Conservation (phyloP, 1,140 invertebrate species). For the Pemphigus obesinymphae region DNA sequence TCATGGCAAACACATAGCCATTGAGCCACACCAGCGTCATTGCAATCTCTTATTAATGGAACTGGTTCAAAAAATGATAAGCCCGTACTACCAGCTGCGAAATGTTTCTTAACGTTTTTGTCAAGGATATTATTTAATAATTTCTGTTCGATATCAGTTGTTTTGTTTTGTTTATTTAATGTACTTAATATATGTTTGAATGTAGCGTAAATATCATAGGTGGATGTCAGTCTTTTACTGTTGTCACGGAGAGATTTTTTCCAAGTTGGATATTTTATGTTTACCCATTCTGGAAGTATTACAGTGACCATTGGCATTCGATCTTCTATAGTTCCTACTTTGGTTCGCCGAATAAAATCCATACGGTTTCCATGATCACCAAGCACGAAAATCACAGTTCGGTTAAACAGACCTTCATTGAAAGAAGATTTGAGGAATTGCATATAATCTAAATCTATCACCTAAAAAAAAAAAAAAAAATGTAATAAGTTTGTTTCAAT, state of each 20-base stretch:
- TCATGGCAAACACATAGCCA: conserved; percentile 54
- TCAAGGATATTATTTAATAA: conserved; percentile 51
- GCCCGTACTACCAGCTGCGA: conserved; percentile 39
- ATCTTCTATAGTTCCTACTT: conserved; percentile 63
- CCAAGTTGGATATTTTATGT: conserved; percentile 53
- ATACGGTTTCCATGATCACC: conserved; percentile 60
- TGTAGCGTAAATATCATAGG: conserved; percentile 64
- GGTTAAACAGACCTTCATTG: conserved; percentile 51
- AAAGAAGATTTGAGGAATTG: conserved; percentile 49
- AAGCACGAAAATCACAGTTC: conserved; percentile 54
- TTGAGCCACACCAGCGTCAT: conserved; percentile 52
- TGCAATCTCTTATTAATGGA: conserved; percentile 52
- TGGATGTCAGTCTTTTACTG: conserved; percentile 55
- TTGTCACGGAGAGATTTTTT: conserved; percentile 57
- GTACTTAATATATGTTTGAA: conserved; percentile 57
- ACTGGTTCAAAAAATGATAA: conserved; percentile 48
- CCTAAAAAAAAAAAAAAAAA: conserved; percentile 42
- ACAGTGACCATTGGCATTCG: conserved; percentile 64
- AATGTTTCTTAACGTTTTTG: conserved; percentile 45
- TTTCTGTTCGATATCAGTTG: conserved; percentile 46
- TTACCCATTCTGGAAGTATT: conserved; percentile 59
- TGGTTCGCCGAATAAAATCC: conserved; percentile 61
- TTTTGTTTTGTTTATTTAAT: conserved; percentile 9
- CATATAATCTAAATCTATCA: conserved; percentile 53
- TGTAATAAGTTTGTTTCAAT: neutral